phyloP scores from a whole-genome alignment of 2,113 vertebrate species.

The Aegotheles bennettii region DNA sequence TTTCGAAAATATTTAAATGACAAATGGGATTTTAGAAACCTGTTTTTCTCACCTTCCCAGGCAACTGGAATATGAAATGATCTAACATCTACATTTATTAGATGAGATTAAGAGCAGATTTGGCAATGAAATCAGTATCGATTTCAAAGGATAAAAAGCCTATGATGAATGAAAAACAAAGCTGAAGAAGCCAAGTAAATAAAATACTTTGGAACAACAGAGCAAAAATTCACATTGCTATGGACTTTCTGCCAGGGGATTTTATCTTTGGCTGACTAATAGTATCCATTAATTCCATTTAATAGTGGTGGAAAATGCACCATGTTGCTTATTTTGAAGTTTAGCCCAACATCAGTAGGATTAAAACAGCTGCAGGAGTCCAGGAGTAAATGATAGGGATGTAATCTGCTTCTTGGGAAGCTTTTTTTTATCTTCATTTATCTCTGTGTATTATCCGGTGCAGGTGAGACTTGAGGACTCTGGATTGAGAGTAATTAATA shows the following conservation, averaged over 20 bases:
- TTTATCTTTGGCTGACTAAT: neutral
- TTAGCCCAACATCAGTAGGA: neutral
- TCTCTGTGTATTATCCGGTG: neutral
- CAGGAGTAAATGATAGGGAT: neutral
- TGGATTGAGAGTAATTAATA: neutral
- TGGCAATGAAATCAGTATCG: neutral
- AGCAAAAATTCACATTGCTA: neutral
- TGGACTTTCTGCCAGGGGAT: neutral
- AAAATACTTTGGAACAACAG: neutral
- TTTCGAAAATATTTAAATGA: neutral
- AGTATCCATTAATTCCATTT: neutral
- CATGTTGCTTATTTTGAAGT: neutral
- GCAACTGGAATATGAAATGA: neutral
- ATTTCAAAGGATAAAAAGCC: constrained; percentile 20
- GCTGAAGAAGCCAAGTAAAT: neutral
- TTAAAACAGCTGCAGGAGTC: neutral
- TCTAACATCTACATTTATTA: neutral
- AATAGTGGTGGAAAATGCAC: neutral
- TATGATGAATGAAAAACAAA: constrained; percentile 25
- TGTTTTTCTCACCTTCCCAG: neutral
- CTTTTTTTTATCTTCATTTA: neutral
- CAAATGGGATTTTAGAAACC: neutral
- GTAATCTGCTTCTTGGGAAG: neutral
- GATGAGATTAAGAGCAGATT: constrained; percentile 7
- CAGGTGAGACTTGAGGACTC: neutral